Percentiles rank a stretch among this genome's conserved stretches.
Conservation (phyloP, 2,797 vertebrate species). For the Girardinus metallicus region DNA sequence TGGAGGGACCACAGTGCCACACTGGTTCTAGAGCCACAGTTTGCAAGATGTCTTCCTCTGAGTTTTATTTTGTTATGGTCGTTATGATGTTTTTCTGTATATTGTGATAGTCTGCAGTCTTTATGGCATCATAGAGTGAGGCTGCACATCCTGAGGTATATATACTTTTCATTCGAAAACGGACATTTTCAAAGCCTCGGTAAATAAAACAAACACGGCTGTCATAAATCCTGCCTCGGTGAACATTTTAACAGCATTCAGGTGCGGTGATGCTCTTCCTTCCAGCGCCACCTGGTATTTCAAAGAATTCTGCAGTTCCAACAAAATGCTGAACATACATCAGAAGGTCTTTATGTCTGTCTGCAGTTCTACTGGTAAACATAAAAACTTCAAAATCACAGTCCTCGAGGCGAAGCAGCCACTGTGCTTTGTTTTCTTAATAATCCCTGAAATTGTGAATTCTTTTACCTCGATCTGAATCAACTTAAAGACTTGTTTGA, state of each 20-base stretch:
- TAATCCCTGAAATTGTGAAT: background rate
- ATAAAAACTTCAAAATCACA: background rate
- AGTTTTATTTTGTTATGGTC: background rate
- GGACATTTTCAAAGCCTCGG: background rate
- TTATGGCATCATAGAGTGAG: background rate
- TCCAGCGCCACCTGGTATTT: background rate
- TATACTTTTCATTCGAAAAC: background rate
- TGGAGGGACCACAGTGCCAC: too few relatives aligned
- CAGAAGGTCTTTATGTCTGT: background rate
- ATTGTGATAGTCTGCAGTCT: background rate
- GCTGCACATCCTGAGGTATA: background rate
- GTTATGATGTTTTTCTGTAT: background rate
- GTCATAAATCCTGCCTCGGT: background rate
- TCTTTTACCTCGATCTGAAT: background rate
- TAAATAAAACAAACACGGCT: background rate
- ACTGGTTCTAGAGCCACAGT: too few relatives aligned
- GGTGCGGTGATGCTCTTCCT: constrained; percentile 4
- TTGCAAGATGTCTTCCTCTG: background rate
- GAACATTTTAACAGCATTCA: background rate
- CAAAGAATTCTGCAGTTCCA: background rate
- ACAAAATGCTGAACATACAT: background rate
- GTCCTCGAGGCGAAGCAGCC: background rate
- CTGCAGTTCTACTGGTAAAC: background rate
- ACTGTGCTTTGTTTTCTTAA: background rate
- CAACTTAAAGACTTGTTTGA: background rate